phyloP scores from a whole-genome alignment of 2,113 vertebrate species.

The Arenaria interpres region DNA sequence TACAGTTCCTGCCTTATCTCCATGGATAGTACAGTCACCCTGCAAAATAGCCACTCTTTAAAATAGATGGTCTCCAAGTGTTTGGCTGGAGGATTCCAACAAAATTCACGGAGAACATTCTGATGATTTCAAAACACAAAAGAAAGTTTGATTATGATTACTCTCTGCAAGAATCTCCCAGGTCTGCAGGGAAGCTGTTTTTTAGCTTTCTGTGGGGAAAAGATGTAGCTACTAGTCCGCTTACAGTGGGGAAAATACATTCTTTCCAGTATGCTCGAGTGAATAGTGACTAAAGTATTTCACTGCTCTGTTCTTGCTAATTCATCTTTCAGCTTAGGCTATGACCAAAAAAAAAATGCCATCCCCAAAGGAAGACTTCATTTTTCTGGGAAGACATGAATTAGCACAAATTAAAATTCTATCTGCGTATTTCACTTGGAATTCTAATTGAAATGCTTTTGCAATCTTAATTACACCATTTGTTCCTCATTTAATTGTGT shows the following conservation, averaged over 20 bases:
- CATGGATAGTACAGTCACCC: not conserved
- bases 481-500: not conserved
- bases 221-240: not conserved
- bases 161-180: not conserved
- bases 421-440: not conserved
- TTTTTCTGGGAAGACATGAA: not conserved
- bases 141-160: not conserved
- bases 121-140: not conserved
- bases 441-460: slow-evolving; percentile 2
- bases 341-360: not conserved
- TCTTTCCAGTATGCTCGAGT: not conserved
- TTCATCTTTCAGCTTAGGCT: not conserved
- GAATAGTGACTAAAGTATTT: not conserved
- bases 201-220: not conserved
- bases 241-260: not conserved
- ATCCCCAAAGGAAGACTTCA: not conserved
- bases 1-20: not conserved
- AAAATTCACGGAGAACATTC: not conserved
- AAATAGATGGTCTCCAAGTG: not conserved
- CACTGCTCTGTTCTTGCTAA: not conserved
- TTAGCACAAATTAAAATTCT: slow-evolving; percentile 20
- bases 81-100: not conserved
- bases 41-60: not conserved
- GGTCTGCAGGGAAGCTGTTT: not conserved
- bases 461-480: slow-evolving; percentile 36